A percentile compares a stretch with the other conserved stretches of the same genome.
Evolutionary conservation across 2,797 vertebrate genomes (phyloP).

Genomic region (Chloroceryle amazona): DNA sequence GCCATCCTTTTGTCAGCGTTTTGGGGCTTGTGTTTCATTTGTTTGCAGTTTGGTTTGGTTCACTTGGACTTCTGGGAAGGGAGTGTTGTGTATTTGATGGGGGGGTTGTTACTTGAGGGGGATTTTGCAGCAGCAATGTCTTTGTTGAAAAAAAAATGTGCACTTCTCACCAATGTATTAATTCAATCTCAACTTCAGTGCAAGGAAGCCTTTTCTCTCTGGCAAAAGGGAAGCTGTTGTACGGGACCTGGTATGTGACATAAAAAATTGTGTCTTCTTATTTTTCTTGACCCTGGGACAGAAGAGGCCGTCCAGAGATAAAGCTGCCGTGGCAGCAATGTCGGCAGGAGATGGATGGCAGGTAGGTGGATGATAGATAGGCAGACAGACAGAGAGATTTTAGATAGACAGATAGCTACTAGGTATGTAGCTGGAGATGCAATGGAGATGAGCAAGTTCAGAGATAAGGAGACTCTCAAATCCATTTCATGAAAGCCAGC

Average conservation of each 20-base stretch:
- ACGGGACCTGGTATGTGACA: background rate
- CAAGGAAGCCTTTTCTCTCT: background rate
- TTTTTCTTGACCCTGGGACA: background rate
- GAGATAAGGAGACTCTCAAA: background rate
- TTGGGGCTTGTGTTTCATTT: background rate
- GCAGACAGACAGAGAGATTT: background rate
- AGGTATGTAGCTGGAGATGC: too few species aligned
- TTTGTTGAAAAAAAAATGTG: background rate
- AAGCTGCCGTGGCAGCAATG: background rate
- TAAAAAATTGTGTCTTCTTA: background rate
- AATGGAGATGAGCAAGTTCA: background rate
- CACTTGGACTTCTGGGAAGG: background rate
- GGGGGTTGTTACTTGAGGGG: background rate
- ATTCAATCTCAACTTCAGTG: background rate
- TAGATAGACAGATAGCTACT: background rate
- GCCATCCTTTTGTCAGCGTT: background rate
- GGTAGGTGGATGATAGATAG: background rate
- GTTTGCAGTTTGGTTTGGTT: background rate
- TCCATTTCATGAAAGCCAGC: conserved; percentile 36
- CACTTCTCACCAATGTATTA: background rate
- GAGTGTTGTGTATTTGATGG: background rate
- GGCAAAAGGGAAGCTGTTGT: background rate
- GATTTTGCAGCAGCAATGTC: background rate
- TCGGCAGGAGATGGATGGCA: background rate
- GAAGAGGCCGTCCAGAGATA: background rate